phyloP scores from a whole-genome alignment of 2,113 vertebrate genomes.

The Callipepla squamata region DNA sequence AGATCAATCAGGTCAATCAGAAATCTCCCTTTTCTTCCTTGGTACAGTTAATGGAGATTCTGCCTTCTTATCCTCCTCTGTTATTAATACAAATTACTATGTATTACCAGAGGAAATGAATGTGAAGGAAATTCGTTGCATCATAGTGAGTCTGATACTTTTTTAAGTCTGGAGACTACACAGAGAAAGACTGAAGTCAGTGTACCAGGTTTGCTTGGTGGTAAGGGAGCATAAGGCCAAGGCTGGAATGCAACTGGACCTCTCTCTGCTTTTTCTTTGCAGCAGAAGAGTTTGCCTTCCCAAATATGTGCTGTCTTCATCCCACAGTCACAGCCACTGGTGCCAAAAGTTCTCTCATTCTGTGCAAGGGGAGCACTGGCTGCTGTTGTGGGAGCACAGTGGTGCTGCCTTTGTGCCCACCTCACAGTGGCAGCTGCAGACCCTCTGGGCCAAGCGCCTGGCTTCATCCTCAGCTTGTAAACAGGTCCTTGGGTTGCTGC shows the following conservation, averaged over 20 bases:
- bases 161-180: background rate
- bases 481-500: background rate
- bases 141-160: background rate
- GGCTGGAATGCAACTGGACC: background rate
- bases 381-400: background rate
- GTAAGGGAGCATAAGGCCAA: background rate
- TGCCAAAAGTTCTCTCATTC: background rate
- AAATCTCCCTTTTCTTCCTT: background rate
- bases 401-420: background rate
- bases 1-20: background rate
- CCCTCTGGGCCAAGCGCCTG: background rate
- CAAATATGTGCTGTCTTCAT: background rate
- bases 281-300: background rate
- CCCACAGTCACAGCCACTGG: rapidly evolving
- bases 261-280: background rate
- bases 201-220: background rate
- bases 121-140: background rate
- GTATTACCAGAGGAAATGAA: background rate
- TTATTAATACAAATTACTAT: background rate
- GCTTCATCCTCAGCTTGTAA: background rate
- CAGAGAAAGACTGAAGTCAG: background rate
- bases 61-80: background rate
- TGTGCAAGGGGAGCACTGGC: background rate
- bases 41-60: background rate
- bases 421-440: background rate